Percentiles rank a stretch among this genome's conserved stretches.
Evolutionary conservation across 2,113 vertebrate species (phyloP).

Genomic region (Brachirus orientalis): DNA sequence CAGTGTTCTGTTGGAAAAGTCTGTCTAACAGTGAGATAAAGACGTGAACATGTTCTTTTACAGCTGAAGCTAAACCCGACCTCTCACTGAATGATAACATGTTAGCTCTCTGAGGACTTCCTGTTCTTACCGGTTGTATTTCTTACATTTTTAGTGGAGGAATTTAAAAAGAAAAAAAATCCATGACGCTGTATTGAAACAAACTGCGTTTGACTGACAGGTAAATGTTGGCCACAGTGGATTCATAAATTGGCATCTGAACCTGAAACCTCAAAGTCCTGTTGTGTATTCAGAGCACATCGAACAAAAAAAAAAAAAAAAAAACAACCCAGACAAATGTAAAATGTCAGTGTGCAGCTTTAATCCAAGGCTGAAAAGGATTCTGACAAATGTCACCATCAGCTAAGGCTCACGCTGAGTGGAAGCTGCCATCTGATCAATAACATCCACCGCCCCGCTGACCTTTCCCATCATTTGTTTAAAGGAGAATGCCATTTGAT

Average conservation of each 20-base stretch:
- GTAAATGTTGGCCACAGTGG: too few species aligned
- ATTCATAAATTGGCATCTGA: not conserved
- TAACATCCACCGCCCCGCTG: conserved; percentile 49
- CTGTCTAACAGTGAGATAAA: too few species aligned
- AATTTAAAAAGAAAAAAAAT: too few species aligned
- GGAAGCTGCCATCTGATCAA: conserved; percentile 68
- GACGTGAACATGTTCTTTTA: too few species aligned
- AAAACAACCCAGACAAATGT: conserved; percentile 45
- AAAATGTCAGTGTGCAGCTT: conserved; percentile 63
- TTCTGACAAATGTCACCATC: conserved; percentile 75
- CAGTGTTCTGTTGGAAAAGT: too few species aligned
- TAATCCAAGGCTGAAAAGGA: conserved; percentile 61
- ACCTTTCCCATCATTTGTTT: conserved; percentile 69
- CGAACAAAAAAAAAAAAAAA: too few species aligned
- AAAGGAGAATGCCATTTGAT: conserved; percentile 59
- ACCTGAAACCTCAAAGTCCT: not conserved
- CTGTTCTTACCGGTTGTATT: too few species aligned
- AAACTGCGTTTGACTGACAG: not conserved
- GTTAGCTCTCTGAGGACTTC: too few species aligned
- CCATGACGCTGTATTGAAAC: too few species aligned
- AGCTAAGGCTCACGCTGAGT: conserved; percentile 62
- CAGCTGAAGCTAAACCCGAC: too few species aligned
- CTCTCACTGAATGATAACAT: too few species aligned
- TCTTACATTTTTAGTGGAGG: too few species aligned
- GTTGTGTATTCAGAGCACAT: conserved; percentile 32